Base-by-base conservation (phyloP, 2,888 invertebrate species). In the Leucophora obtusa region DNA sequence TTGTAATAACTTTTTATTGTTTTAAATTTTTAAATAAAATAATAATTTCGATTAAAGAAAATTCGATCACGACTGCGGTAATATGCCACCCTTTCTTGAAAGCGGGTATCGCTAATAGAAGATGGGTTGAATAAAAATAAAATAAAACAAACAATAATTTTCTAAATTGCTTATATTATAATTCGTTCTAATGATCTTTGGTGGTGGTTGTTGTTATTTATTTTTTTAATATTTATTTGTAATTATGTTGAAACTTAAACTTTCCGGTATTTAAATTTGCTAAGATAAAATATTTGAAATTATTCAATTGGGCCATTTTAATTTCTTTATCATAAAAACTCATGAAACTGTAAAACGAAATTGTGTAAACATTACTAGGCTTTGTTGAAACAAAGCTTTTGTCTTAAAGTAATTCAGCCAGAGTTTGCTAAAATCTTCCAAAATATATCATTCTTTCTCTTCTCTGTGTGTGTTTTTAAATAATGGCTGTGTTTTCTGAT, bases 281-380 rank as follows among this genome's bases (percentile, higher is more conserved):
- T n/a, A n/a, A n/a, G 43, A 47, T n/a, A 66, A 28, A 15, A 58
- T 28, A 68, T 60, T 56, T n/a, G 21, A 54, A 79, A 73, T 56
- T 68, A 62, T 78, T 79, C 51, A 69, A 79, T 79, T 79, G 69
- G 78, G 72, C 72, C 78, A 66, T 73, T 78, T 72, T 73, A 77
- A 28, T 4, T 21, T 59, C 14, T 71, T 65, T 65, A n/a, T 59
- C 14, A 9, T 0, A 76, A 65, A 70, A 70, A 51, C 70, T 71
- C 65, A 65, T 70, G 38, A 76, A 33, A 50, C 14, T 68, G 50
- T 60, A 59, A 24, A 74, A 47, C 43, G 14, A 51, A 38, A 14
- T 38, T 38, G 38, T 38, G 14, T 11, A 28, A 28, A 28, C 28
- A 28, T 28, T 28, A 7, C 24, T 24, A 24, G 24, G 24, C 10